These are phyloP conservation scores for Sphyrna mokarran DNA, from an alignment of 2,113 vertebrate species.

Conservation along the genomic window DNA sequence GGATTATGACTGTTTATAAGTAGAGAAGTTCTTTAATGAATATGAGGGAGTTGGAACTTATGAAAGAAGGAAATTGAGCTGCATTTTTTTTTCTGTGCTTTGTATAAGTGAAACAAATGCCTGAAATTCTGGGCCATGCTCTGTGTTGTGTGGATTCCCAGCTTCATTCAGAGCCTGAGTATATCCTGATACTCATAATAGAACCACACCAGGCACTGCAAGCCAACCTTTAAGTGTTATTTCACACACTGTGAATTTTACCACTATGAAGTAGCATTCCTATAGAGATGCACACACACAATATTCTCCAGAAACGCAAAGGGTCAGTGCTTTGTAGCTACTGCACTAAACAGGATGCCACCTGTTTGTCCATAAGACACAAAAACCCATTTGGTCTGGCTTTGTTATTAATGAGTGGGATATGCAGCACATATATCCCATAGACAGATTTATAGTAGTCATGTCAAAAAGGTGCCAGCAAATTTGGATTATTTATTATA, in stretches of 20 bases:
- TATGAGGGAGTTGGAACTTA: not conserved
- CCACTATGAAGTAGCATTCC: not conserved
- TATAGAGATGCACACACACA: not conserved
- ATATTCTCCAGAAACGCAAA: constrained; percentile 18
- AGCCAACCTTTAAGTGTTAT: not conserved
- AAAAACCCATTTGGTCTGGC: not conserved
- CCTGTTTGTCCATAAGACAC: not conserved
- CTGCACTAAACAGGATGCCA: not conserved
- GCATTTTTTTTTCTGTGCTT: not conserved
- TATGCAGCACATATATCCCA: not conserved
- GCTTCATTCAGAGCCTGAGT: not conserved
- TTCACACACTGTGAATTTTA: constrained; percentile 8
- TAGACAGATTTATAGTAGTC: not conserved
- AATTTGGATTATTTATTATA: not conserved
- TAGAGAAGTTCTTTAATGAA: not conserved
- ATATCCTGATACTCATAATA: not conserved
- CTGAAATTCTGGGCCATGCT: not conserved
- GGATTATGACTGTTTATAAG: not conserved
- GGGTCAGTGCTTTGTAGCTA: constrained; percentile 3
- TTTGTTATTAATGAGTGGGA: not conserved
- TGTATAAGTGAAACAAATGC: not conserved
- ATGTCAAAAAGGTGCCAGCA: not conserved
- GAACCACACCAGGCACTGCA: not conserved
- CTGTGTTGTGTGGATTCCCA: not conserved
- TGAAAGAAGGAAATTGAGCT: not conserved